Conservation (phyloP, 2,113 vertebrate species). For the Ondatra zibethicus region DNA sequence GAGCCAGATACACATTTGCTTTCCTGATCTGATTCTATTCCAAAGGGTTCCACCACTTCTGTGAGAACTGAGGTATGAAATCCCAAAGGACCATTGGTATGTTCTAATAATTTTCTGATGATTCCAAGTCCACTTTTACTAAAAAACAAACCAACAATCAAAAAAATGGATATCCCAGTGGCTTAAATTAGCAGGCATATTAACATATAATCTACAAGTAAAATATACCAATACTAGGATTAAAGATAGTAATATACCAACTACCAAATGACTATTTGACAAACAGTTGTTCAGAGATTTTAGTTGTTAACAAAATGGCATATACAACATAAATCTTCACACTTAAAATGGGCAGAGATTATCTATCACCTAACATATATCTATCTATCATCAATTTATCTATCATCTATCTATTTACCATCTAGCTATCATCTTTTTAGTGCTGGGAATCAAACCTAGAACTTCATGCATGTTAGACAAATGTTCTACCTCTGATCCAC, state of each 20-base stretch:
- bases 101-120: slow-evolving; percentile 14
- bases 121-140: slow-evolving; percentile 62
- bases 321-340: not conserved
- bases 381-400: not conserved
- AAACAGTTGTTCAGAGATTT: slow-evolving; percentile 39
- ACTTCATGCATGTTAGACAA: not conserved
- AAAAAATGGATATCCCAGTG: not conserved
- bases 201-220: slow-evolving; percentile 39
- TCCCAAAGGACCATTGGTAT: not conserved
- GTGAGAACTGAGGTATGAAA: slow-evolving; percentile 55
- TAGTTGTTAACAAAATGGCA: slow-evolving; percentile 1
- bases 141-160: slow-evolving; percentile 52
- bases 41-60: slow-evolving; percentile 47
- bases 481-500: too few species aligned
- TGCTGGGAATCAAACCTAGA: not conserved
- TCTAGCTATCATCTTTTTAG: not conserved
- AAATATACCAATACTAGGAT: not conserved
- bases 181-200: not conserved
- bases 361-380: not conserved
- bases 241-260: not conserved
- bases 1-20: not conserved
- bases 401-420: not conserved
- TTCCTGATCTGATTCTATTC: not conserved
- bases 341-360: slow-evolving; percentile 19
- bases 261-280: slow-evolving; percentile 21